A percentile compares a stretch with the other conserved stretches of the same genome.
These are phyloP conservation scores for Panthera leo DNA, from an alignment of 2,113 vertebrate species.

Conservation along the genomic window DNA sequence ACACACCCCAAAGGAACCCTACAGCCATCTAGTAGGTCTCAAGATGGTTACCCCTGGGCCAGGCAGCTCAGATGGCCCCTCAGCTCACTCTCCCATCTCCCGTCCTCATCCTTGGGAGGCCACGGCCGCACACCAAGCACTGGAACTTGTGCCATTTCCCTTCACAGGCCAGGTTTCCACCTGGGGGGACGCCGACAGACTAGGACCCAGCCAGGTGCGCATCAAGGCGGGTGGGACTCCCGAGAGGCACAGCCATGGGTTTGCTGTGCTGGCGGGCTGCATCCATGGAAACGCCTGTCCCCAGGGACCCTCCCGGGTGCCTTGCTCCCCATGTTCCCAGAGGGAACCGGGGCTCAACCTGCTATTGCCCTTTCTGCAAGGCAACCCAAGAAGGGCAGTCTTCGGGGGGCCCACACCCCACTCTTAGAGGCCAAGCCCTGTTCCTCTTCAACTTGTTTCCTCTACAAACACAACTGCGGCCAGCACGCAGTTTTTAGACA, in stretches of 20 bases:
- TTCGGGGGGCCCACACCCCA: neutral
- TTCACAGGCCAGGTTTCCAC: neutral
- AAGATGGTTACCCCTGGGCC: rapidly evolving
- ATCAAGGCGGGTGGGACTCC: neutral
- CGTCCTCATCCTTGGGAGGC: neutral
- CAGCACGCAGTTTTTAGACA: constrained; percentile 67
- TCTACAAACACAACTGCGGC: constrained; percentile 59
- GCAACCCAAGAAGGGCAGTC: neutral
- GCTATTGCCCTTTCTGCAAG: neutral
- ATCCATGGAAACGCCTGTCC: constrained; percentile 56
- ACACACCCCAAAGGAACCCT: neutral
- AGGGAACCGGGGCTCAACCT: neutral
- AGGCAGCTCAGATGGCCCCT: neutral
- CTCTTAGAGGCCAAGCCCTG: neutral
- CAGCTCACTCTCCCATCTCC: neutral
- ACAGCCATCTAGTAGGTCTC: rapidly evolving
- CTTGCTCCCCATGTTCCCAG: neutral
- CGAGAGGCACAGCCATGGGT: rapidly evolving
- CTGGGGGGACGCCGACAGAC: neutral
- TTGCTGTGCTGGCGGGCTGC: neutral
- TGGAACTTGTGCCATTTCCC: neutral
- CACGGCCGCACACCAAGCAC: neutral
- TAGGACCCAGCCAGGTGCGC: neutral
- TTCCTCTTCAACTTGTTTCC: neutral
- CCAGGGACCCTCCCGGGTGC: neutral